Conservation (phyloP, 2,888 invertebrate species). For the Drosophila colorata region DNA sequence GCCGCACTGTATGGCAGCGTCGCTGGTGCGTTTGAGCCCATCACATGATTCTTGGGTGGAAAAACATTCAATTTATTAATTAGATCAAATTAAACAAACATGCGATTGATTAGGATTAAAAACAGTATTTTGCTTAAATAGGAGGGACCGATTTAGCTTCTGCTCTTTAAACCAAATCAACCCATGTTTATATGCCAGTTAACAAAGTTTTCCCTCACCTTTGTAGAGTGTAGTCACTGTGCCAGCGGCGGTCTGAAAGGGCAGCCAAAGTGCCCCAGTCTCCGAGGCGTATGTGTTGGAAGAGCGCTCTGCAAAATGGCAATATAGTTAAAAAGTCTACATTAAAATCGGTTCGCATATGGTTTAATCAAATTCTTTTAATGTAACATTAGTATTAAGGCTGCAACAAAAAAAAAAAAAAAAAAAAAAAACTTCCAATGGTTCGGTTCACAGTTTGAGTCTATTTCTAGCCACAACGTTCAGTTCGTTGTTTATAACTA, state of each 20-base stretch:
- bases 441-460: too few species aligned
- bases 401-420: too few species aligned
- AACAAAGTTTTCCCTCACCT: constrained; percentile 86
- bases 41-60: constrained; percentile 89
- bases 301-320: constrained; percentile 87
- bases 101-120: not conserved
- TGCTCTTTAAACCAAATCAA: not conserved
- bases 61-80: not conserved
- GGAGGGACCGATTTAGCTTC: not conserved
- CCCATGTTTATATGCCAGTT: too few species aligned
- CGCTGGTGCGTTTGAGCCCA: constrained; percentile 89
- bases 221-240: constrained; percentile 91
- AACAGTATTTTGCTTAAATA: too few species aligned
- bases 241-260: constrained; percentile 92
- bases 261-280: constrained; percentile 90
- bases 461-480: too few species aligned
- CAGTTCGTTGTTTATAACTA: too few species aligned
- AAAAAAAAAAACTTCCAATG: too few species aligned
- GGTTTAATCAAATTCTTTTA: not conserved
- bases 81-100: not conserved
- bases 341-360: constrained; percentile 1
- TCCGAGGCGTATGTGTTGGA: constrained; percentile 84
- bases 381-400: too few species aligned
- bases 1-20: constrained; percentile 90
- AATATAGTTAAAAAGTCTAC: constrained; percentile 51